phyloP scores from a whole-genome alignment of 1,140 invertebrate genomes.

The Drosophila ironensis region DNA sequence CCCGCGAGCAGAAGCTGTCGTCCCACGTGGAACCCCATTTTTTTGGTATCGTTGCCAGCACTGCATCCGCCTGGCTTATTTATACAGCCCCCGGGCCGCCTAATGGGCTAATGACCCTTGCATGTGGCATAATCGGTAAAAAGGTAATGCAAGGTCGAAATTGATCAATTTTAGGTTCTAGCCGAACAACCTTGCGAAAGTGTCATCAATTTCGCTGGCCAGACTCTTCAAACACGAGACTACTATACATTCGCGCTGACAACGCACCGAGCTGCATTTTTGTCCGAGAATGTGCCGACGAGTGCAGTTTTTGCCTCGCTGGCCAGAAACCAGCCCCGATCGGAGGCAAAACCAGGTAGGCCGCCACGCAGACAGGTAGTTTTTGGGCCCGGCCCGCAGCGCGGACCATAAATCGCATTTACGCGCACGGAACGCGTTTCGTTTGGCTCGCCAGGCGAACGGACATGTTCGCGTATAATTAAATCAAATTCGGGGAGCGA shows the following conservation, averaged over 20 bases:
- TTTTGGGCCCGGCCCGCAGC: constrained; percentile 22
- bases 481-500: constrained; percentile 52
- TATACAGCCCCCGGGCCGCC: constrained; percentile 39
- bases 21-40: constrained; percentile 51
- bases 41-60: background rate
- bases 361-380: constrained; percentile 46
- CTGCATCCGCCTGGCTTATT: constrained; percentile 8
- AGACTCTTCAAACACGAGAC: constrained; percentile 13
- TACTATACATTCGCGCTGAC: constrained; percentile 5
- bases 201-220: constrained; percentile 5
- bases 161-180: constrained; percentile 58
- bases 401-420: constrained; percentile 66
- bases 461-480: constrained; percentile 58
- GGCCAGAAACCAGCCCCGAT: constrained; percentile 10
- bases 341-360: constrained; percentile 35
- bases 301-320: constrained; percentile 54
- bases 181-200: constrained; percentile 26
- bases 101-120: constrained; percentile 49
- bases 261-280: constrained; percentile 13
- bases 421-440: constrained; percentile 43
- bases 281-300: constrained; percentile 64
- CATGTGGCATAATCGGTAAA: constrained; percentile 52
- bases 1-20: constrained; percentile 37
- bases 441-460: background rate
- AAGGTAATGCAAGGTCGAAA: constrained; percentile 36